A percentile compares a stretch with the other conserved stretches of the same genome.
These are phyloP conservation scores for Scyliorhinus canicula DNA, from an alignment of 2,797 vertebrate species.

Conservation along the genomic window DNA sequence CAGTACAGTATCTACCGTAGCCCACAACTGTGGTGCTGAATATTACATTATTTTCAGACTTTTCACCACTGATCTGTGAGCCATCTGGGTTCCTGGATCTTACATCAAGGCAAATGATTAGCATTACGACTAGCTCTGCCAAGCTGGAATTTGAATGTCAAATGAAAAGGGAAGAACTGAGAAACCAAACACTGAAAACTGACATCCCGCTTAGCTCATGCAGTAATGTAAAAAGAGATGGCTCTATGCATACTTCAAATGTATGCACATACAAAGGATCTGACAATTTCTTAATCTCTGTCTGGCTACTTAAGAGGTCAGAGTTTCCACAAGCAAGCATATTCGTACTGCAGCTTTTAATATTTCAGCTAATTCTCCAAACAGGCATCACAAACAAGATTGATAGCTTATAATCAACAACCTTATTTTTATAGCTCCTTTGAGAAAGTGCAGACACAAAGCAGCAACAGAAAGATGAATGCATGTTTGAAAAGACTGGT, in stretches of 20 bases:
- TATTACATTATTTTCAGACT: constrained; percentile 36
- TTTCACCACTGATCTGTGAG: constrained; percentile 30
- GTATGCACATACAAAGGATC: neutral
- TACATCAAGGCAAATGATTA: constrained; percentile 37
- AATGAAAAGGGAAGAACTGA: neutral
- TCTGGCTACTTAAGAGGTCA: neutral
- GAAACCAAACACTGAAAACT: neutral
- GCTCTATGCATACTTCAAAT: neutral
- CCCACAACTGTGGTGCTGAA: constrained; percentile 8
- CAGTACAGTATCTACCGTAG: neutral
- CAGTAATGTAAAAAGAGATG: neutral
- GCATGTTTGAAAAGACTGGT: neutral
- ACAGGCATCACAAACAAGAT: neutral
- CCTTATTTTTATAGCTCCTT: neutral
- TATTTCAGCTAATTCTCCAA: neutral
- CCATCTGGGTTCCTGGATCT: constrained; percentile 34
- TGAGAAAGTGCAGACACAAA: neutral
- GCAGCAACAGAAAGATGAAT: neutral
- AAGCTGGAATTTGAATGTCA: constrained; percentile 17
- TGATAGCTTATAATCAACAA: constrained; percentile 9
- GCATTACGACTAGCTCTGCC: neutral
- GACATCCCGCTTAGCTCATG: neutral
- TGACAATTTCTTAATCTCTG: neutral
- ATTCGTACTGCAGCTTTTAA: neutral
- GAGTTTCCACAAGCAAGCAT: neutral